Evolutionary conservation across 2,797 vertebrate genomes (phyloP).

Genomic region (Microhierax caerulescens): DNA sequence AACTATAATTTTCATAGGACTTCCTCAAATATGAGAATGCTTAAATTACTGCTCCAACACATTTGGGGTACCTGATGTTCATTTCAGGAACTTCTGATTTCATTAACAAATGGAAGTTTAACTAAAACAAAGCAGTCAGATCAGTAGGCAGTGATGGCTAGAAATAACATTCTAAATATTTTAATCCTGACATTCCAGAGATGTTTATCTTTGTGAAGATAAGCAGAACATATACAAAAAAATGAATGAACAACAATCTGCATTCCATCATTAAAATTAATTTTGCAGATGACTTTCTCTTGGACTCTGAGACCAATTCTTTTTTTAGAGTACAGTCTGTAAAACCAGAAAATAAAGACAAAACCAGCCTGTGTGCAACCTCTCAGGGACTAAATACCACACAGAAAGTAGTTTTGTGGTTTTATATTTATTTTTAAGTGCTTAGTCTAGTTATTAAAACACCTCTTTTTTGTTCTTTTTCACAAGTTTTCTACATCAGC

Average conservation of each 20-base stretch:
- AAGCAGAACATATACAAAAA: conserved; percentile 23
- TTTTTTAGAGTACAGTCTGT: conserved; percentile 46
- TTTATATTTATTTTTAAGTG: conserved; percentile 6
- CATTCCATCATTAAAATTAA: conserved; percentile 36
- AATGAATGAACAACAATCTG: background rate
- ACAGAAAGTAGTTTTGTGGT: background rate
- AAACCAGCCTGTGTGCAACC: conserved; percentile 20
- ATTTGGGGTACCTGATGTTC: background rate
- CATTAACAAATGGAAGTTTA: conserved; percentile 2
- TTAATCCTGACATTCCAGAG: conserved; percentile 33
- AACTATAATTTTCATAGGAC: background rate
- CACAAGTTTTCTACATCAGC: background rate
- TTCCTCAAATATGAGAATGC: background rate
- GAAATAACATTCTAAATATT: background rate
- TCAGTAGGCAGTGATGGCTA: background rate
- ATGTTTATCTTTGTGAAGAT: conserved; percentile 42
- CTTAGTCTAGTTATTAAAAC: background rate
- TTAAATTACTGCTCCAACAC: background rate
- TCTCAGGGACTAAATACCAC: conserved; percentile 23
- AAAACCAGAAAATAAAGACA: conserved; percentile 53
- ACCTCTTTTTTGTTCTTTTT: background rate
- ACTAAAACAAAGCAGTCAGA: background rate
- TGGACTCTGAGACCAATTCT: conserved; percentile 23
- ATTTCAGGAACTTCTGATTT: background rate
- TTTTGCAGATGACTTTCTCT: conserved; percentile 62